Base-by-base conservation (phyloP, 1,140 invertebrate genomes). In the Agrilus planipennis region DNA sequence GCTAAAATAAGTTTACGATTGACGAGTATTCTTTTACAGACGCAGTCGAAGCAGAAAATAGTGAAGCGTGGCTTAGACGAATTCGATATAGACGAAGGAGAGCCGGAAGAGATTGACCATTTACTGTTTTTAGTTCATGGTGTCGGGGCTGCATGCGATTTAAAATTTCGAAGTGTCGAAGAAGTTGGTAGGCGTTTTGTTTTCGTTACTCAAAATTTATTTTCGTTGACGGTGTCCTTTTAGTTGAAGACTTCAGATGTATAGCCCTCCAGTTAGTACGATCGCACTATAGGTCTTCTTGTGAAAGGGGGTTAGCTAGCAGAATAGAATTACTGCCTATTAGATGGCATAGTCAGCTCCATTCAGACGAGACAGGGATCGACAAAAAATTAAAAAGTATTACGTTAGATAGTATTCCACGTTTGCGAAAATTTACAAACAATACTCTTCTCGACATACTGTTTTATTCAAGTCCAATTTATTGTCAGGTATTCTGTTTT, bases 401-500 rank as follows among this genome's bases (percentile, higher is more conserved):
- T 23, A 96, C 93, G 0, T 65, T 97, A 10, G 78, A 82, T 18
- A 93, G 87, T 49, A 93, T 96, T 47, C 86, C 89, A 1, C 81
- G 83, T 49, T 63, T 97, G 14, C 67, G 93, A 20, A 74, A 83
- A 54, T 96, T 96, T 58, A 89, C 89, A 3, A 98, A 97, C 63
- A 89, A 95, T 54, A 94, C 91, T 0, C 67, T 98, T 6, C 63
- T 95, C 0, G 94, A 98, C 60, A 83, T 95, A 22, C 68, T 97
- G 14, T 92, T 96, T 61, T 98, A 97, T 52, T 93, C 89, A 0
- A 93, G 89, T 65, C 92, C 92, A 0, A 73, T 83, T n/a, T 96
- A 88, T 60, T 91, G 88, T 54, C 58, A 53, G 31, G 23, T 27
- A 27, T 31, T 21, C 32, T 19, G 23, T 22, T 23, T 38, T 34